These are phyloP conservation scores for Elgonia sp. DNA, from an alignment of 2,888 invertebrate genomes.

Conservation along the genomic window DNA sequence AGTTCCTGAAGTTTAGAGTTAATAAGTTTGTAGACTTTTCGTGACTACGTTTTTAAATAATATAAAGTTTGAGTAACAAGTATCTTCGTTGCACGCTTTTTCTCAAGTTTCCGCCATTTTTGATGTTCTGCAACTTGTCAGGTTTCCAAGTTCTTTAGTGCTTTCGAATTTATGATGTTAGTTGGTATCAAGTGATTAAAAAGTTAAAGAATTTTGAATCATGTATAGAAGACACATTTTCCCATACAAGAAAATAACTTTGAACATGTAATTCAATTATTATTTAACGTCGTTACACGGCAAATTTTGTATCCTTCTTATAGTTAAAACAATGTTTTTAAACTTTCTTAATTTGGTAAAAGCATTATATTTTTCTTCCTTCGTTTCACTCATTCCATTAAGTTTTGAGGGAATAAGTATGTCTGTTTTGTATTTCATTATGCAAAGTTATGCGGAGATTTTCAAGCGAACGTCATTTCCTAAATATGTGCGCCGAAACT, in stretches of 20 bases:
- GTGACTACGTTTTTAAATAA: conserved; percentile 23
- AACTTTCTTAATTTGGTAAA: too few species aligned
- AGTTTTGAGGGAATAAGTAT: not conserved
- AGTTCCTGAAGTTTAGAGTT: conserved; percentile 11
- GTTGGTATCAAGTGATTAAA: conserved; percentile 19
- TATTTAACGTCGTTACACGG: not conserved
- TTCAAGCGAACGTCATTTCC: conserved; percentile 12
- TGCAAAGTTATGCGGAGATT: conserved; percentile 28
- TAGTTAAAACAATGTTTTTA: too few species aligned
- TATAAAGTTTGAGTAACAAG: conserved; percentile 9
- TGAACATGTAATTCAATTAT: not conserved
- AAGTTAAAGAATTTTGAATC: conserved; percentile 10
- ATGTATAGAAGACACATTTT: not conserved
- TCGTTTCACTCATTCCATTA: not conserved
- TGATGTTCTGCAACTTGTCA: conserved; percentile 17
- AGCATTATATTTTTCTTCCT: not conserved
- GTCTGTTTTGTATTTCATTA: conserved; percentile 17
- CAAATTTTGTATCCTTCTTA: not conserved
- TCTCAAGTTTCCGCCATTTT: not conserved
- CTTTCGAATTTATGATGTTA: conserved; percentile 26
- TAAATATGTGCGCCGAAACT: conserved; percentile 31
- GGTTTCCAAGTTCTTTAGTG: conserved; percentile 23
- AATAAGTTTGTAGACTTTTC: conserved; percentile 41
- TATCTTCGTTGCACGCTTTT: conserved; percentile 10
- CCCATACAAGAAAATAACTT: not conserved